Conservation (phyloP, 2,113 vertebrate species). For the Numida meleagris region DNA sequence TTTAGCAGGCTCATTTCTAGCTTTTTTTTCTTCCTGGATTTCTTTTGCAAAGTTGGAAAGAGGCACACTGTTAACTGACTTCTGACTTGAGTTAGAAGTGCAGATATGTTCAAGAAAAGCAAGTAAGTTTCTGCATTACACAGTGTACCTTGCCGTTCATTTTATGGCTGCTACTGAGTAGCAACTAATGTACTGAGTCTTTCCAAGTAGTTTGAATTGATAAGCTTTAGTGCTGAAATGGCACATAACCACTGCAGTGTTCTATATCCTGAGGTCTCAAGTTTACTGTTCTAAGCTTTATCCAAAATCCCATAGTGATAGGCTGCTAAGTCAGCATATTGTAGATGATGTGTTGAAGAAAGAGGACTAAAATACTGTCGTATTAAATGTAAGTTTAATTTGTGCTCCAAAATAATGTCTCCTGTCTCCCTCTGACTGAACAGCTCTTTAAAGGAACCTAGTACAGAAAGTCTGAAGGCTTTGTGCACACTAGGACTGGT, state of each 20-base stretch:
- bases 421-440: background rate
- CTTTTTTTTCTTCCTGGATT: background rate
- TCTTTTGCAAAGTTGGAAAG: background rate
- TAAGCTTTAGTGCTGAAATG: background rate
- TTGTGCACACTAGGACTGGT: slow-evolving; percentile 91
- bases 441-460: slow-evolving; percentile 93
- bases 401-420: background rate
- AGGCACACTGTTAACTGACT: background rate
- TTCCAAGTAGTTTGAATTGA: background rate
- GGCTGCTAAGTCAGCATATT: background rate
- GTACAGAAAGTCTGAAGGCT: slow-evolving; percentile 87
- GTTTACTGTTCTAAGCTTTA: background rate
- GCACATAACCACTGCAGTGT: background rate
- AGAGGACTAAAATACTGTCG: background rate
- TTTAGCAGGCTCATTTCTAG: background rate
- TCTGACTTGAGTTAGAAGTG: background rate
- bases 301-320: background rate
- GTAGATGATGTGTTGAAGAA: background rate
- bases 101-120: background rate
- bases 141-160: background rate
- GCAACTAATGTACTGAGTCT: background rate
- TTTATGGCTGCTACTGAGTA: background rate
- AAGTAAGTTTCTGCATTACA: background rate
- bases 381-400: background rate
- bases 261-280: background rate